These are phyloP conservation scores for Amblyjoppa fuscipennis DNA, from an alignment of 2,888 invertebrate species.

Conservation along the genomic window DNA sequence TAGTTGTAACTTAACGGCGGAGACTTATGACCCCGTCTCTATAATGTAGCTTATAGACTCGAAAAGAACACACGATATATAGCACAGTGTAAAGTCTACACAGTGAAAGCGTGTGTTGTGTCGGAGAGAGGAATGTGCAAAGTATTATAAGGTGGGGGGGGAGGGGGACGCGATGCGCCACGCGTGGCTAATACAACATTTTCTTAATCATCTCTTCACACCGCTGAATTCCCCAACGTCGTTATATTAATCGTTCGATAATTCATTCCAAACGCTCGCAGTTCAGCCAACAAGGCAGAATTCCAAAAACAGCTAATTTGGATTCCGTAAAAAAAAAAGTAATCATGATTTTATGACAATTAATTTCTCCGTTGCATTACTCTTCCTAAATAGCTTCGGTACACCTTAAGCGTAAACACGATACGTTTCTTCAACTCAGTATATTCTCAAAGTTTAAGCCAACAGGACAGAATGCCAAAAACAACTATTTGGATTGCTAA, in stretches of 20 bases:
- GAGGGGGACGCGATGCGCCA: constrained; percentile 14
- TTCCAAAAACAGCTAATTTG: no score
- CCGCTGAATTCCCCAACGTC: background rate
- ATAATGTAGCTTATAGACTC: constrained; percentile 17
- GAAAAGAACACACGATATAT: constrained; percentile 47
- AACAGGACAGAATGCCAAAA: background rate
- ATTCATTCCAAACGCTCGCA: background rate
- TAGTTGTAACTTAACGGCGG: constrained; percentile 78
- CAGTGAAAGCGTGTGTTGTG: constrained; percentile 48
- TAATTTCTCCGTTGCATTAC: background rate
- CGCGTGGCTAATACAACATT: constrained; percentile 35
- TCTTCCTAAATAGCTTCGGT: background rate
- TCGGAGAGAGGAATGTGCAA: constrained; percentile 41
- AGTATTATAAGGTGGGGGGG: constrained; percentile 29
- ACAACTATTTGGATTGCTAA: background rate
- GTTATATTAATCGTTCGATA: constrained; percentile 11
- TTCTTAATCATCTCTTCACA: constrained; percentile 17
- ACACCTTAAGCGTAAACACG: background rate
- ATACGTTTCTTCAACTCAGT: background rate
- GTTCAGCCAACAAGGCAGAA: no score
- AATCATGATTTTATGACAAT: no score
- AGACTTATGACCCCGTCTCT: constrained; percentile 66
- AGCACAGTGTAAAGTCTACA: constrained; percentile 13
- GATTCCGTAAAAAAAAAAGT: background rate
- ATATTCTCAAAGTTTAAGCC: background rate